Percentiles rank a stretch among this genome's conserved stretches.
These are phyloP conservation scores for Bolborhynchus lineola DNA, from an alignment of 2,113 vertebrate species.

Conservation along the genomic window DNA sequence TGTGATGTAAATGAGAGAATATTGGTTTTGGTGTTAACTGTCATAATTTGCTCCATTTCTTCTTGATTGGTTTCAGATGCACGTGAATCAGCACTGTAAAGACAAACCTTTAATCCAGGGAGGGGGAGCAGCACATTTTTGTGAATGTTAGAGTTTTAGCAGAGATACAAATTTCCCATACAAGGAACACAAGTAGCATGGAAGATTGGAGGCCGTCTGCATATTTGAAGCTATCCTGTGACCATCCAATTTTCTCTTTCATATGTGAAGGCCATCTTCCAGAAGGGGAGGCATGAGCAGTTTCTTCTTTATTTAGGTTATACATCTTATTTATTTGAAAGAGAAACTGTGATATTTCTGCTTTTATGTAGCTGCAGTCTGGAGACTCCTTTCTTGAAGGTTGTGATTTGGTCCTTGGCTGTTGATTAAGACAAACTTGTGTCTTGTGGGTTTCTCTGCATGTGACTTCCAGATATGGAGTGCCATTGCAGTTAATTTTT, in stretches of 20 bases:
- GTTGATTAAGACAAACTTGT: background rate
- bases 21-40: background rate
- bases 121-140: background rate
- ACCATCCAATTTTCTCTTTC: background rate
- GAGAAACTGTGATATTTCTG: background rate
- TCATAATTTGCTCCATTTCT: background rate
- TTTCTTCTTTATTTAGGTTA: background rate
- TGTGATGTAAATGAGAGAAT: background rate
- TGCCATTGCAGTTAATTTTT: background rate
- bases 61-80: background rate
- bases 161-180: background rate
- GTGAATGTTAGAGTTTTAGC: background rate
- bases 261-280: background rate
- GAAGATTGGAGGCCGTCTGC: rapidly evolving
- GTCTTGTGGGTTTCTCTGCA: background rate
- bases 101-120: background rate
- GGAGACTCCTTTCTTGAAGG: background rate
- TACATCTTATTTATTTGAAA: background rate
- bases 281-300: background rate
- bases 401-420: background rate
- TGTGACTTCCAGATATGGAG: background rate
- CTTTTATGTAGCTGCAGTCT: background rate
- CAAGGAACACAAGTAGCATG: background rate
- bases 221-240: background rate
- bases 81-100: background rate